Conservation (phyloP, 1,140 invertebrate genomes). For the Drosophila oshimai region DNA sequence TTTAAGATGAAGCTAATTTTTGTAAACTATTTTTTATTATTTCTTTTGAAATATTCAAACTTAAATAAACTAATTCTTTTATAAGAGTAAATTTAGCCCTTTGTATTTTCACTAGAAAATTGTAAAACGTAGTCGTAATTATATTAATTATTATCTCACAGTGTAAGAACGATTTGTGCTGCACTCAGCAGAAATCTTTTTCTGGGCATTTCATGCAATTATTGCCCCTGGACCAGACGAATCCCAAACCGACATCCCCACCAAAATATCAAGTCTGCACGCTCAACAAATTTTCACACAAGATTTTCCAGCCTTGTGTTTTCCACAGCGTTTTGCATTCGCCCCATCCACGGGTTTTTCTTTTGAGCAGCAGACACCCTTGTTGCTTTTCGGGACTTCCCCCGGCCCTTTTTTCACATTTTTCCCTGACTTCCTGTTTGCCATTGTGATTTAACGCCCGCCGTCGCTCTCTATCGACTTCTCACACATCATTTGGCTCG, state of each 20-base stretch:
- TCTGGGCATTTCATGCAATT: conserved; percentile 75
- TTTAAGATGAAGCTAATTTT: no score
- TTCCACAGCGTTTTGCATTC: conserved; percentile 53
- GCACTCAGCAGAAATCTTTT: conserved; percentile 68
- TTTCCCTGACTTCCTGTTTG: conserved; percentile 53
- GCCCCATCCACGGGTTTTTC: background rate
- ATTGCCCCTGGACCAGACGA: conserved; percentile 50
- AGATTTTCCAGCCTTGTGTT: conserved; percentile 65
- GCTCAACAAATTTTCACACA: conserved; percentile 80
- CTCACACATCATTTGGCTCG: conserved; percentile 77
- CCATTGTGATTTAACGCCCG: conserved; percentile 67
- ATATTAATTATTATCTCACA: background rate
- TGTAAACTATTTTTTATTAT: no score
- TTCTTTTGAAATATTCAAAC: no score
- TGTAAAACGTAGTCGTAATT: no score
- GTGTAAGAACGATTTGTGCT: conserved; percentile 45
- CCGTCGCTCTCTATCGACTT: conserved; percentile 66
- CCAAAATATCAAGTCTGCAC: conserved; percentile 51
- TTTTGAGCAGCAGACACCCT: no score
- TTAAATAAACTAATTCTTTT: no score
- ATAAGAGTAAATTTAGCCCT: no score
- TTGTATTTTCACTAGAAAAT: no score
- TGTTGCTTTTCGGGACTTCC: conserved; percentile 12
- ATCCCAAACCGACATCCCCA: conserved; percentile 26
- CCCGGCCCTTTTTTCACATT: background rate